phyloP scores from a whole-genome alignment of 2,797 vertebrate species.

The Apogon hyalosoma region DNA sequence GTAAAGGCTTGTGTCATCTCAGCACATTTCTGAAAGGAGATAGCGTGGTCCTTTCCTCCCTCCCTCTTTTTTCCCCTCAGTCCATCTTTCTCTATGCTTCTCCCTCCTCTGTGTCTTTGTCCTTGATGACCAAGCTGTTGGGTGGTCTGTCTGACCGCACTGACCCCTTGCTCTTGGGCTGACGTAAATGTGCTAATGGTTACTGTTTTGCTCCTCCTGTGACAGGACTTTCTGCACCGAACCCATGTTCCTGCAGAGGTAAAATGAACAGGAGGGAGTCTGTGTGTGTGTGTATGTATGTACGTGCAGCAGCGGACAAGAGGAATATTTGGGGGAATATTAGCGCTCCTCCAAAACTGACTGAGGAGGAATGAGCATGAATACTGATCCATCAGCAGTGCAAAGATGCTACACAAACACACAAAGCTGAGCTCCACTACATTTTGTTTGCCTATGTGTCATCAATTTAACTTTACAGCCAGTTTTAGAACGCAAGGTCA shows the following conservation, averaged over 20 bases:
- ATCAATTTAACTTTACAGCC: conserved; percentile 1
- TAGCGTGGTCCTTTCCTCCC: conserved; percentile 54
- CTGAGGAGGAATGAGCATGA: conserved; percentile 22
- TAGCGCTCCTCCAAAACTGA: conserved; percentile 29
- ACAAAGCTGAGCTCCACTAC: neutral
- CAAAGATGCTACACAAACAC: conserved; percentile 27
- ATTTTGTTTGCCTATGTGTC: conserved; percentile 16
- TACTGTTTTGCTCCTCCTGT: conserved; percentile 60
- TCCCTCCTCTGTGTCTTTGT: conserved; percentile 62
- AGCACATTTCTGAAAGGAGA: conserved; percentile 79
- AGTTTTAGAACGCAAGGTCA: conserved; percentile 28
- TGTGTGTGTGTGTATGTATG: conserved; percentile 1
- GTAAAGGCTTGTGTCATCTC: conserved; percentile 74
- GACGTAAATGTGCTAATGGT: conserved; percentile 81
- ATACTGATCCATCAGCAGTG: conserved; percentile 14
- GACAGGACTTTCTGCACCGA: conserved; percentile 61
- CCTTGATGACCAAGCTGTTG: conserved; percentile 79
- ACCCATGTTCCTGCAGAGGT: conserved; percentile 47
- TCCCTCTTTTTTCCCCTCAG: conserved; percentile 26
- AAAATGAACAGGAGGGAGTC: conserved; percentile 5
- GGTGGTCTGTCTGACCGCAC: conserved; percentile 76
- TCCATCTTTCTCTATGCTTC: conserved; percentile 36
- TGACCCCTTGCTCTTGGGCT: conserved; percentile 71
- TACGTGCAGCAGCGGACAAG: conserved; percentile 15
- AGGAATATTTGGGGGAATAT: conserved; percentile 42